Evolutionary conservation across 2,797 vertebrate genomes (phyloP).

Genomic region (Gila robusta): DNA sequence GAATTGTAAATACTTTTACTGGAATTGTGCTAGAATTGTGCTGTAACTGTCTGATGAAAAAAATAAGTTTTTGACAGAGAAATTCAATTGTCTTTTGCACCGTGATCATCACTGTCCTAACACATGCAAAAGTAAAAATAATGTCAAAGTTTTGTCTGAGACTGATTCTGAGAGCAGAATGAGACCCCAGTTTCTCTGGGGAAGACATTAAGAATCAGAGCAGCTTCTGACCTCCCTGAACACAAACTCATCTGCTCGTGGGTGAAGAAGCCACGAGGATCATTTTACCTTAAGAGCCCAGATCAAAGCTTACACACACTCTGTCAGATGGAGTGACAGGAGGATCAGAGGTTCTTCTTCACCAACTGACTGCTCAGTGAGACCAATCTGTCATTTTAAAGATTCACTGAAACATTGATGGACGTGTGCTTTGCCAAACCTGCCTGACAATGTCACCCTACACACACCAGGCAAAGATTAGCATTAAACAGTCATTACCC

Average conservation of each 20-base stretch:
- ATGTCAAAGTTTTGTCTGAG: background rate
- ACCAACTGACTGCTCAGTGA: slow-evolving; percentile 11
- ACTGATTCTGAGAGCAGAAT: background rate
- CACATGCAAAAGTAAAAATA: background rate
- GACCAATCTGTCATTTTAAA: slow-evolving; percentile 16
- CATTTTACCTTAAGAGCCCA: slow-evolving; percentile 30
- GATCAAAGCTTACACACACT: slow-evolving; percentile 36
- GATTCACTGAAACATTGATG: slow-evolving; percentile 15
- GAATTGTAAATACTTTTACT: too few relatives aligned
- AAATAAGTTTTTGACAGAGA: background rate
- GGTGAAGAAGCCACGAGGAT: slow-evolving; percentile 19
- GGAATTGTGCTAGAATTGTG: background rate
- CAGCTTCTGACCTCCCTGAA: slow-evolving; percentile 14
- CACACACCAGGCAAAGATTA: slow-evolving; percentile 48
- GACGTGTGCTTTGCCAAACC: slow-evolving; percentile 34
- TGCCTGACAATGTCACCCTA: background rate
- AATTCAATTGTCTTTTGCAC: background rate
- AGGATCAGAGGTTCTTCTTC: slow-evolving; percentile 30
- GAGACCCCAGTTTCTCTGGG: background rate
- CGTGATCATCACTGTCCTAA: background rate
- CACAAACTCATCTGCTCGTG: slow-evolving; percentile 21
- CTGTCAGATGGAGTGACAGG: slow-evolving; percentile 36
- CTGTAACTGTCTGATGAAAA: too few relatives aligned
- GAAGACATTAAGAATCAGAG: background rate
- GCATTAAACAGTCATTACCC: slow-evolving; percentile 39